Evolutionary conservation across 2,113 vertebrate species (phyloP).

Genomic region (Epinephelus fuscoguttatus): DNA sequence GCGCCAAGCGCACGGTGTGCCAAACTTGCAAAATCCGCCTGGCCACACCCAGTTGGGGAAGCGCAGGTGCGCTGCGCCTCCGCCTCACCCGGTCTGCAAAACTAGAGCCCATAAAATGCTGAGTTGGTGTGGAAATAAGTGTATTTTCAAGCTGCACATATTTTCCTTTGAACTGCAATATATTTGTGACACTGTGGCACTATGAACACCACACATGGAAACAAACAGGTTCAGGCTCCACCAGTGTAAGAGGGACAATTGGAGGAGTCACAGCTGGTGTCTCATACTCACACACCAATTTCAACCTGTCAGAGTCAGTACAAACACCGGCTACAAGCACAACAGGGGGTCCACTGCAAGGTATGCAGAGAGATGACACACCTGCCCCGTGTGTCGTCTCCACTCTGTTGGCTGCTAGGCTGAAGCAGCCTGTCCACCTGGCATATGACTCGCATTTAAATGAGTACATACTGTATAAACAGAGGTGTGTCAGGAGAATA

Average conservation of each 20-base stretch:
- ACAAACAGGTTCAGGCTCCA: slow-evolving; percentile 33
- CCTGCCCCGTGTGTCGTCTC: slow-evolving; percentile 35
- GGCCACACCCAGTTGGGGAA: too few relatives aligned
- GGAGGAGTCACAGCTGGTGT: slow-evolving; percentile 50
- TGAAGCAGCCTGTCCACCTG: slow-evolving; percentile 22
- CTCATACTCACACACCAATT: slow-evolving; percentile 36
- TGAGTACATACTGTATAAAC: neutral
- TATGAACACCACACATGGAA: neutral
- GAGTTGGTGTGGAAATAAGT: neutral
- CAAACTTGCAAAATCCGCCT: too few relatives aligned
- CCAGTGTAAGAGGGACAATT: slow-evolving; percentile 5
- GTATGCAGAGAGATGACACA: slow-evolving; percentile 44
- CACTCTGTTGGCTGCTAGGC: slow-evolving; percentile 30
- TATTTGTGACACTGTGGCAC: neutral
- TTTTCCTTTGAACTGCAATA: neutral
- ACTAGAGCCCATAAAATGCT: neutral
- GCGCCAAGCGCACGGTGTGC: too few relatives aligned
- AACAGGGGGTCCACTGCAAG: slow-evolving; percentile 31
- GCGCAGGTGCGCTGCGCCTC: too few relatives aligned
- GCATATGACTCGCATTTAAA: slow-evolving; percentile 28
- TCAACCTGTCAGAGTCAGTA: slow-evolving; percentile 39
- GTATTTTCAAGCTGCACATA: neutral
- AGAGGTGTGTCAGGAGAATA: neutral
- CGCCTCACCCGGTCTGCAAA: too few relatives aligned
- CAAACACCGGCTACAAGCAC: slow-evolving; percentile 23